Conservation (phyloP, 2,888 invertebrate species). For the Drosophila cognata region DNA sequence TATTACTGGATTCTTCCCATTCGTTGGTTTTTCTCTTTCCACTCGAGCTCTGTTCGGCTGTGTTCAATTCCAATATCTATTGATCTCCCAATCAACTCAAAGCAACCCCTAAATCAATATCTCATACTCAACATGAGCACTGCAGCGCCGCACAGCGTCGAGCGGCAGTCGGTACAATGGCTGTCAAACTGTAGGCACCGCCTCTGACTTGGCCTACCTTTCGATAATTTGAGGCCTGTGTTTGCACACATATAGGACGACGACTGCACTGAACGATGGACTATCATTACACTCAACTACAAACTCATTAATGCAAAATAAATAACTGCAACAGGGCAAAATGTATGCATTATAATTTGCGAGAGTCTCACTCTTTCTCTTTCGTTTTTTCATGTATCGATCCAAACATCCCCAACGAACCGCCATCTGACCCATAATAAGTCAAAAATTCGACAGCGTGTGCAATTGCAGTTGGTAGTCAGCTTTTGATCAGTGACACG, state of each 20-base stretch:
- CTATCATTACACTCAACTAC: constrained; percentile 75
- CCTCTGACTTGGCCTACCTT: constrained; percentile 25
- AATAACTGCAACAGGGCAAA: constrained; percentile 59
- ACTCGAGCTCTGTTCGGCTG: neutral
- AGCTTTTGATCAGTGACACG: constrained; percentile 64
- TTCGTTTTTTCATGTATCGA: constrained; percentile 3
- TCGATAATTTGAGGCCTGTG: constrained; percentile 52
- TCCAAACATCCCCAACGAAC: constrained; percentile 45
- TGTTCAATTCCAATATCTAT: constrained; percentile 55
- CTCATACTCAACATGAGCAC: constrained; percentile 16
- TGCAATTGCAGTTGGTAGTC: constrained; percentile 27
- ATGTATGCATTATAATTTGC: constrained; percentile 65
- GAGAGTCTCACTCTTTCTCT: constrained; percentile 24
- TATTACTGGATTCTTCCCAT: constrained; percentile 9
- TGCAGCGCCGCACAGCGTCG: constrained; percentile 61
- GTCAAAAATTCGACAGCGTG: constrained; percentile 19
- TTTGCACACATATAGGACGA: constrained; percentile 43
- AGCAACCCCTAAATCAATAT: constrained; percentile 76
- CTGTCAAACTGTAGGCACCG: constrained; percentile 50
- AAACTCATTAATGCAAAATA: constrained; percentile 76
- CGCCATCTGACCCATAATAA: constrained; percentile 56
- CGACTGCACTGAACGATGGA: constrained; percentile 20
- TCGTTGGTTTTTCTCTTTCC: constrained; percentile 13
- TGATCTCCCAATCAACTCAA: constrained; percentile 69
- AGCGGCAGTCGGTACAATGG: constrained; percentile 37